Evolutionary conservation across 2,797 vertebrate species (phyloP).

Genomic region (Cossypha dichroa): DNA sequence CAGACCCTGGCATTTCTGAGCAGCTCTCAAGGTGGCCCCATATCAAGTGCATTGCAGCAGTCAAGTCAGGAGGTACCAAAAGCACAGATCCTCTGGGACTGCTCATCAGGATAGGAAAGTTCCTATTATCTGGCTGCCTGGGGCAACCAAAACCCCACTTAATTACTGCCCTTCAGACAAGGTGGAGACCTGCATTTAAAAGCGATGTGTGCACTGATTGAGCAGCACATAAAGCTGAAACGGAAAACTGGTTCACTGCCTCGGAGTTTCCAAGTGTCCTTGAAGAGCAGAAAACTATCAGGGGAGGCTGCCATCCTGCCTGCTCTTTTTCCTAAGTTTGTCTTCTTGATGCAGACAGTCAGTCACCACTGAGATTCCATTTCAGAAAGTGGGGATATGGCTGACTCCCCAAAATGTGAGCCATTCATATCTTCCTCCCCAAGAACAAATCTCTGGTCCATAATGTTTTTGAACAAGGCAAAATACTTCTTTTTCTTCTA

Average conservation of each 20-base stretch:
- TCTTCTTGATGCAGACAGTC: not conserved
- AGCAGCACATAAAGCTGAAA: slow-evolving; percentile 44
- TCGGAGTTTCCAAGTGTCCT: slow-evolving; percentile 28
- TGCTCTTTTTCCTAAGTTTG: not conserved
- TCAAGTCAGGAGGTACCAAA: slow-evolving; percentile 25
- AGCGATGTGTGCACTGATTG: not conserved
- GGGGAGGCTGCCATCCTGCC: not conserved
- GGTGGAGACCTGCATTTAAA: slow-evolving; percentile 56
- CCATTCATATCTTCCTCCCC: not conserved
- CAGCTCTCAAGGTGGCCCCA: not conserved
- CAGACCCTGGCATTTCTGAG: not conserved
- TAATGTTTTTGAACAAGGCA: not conserved
- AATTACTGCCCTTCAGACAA: slow-evolving; percentile 62
- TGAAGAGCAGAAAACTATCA: not conserved
- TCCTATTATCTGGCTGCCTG: slow-evolving; percentile 62
- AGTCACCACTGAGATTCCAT: not conserved
- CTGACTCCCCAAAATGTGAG: not conserved
- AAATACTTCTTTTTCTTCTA: not conserved
- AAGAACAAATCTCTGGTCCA: not conserved
- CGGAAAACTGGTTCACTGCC: slow-evolving; percentile 36
- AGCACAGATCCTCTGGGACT: slow-evolving; percentile 25
- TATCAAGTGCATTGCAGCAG: not conserved
- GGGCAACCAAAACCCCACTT: slow-evolving; percentile 54
- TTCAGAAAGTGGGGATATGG: not conserved
- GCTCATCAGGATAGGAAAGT: slow-evolving; percentile 49